Percentiles rank a stretch among this genome's conserved stretches.
Evolutionary conservation across 2,888 invertebrate species (phyloP).

Genomic region (Agonum fuliginosum): DNA sequence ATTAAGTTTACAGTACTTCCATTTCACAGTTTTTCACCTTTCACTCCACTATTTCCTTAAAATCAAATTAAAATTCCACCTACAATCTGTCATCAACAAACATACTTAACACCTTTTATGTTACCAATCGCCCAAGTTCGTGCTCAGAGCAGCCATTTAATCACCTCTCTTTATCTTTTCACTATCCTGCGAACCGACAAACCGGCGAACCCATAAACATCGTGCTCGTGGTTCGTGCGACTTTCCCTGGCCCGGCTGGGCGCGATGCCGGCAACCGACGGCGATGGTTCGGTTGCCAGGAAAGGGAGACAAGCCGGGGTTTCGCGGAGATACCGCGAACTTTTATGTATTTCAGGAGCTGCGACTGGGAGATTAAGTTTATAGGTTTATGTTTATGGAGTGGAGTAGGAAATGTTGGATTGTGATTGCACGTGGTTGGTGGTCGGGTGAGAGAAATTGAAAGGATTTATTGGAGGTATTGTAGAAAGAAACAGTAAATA

Average conservation of each 20-base stretch:
- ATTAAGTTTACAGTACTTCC: too few relatives aligned
- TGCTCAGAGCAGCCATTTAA: slow-evolving; percentile 8
- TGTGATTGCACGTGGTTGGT: background rate
- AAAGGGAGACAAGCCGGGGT: background rate
- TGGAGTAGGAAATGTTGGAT: background rate
- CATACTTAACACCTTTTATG: background rate
- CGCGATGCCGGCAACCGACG: background rate
- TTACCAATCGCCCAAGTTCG: background rate
- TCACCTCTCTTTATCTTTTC: slow-evolving; percentile 4
- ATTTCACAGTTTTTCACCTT: too few relatives aligned
- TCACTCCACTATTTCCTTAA: too few relatives aligned
- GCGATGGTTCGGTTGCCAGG: background rate
- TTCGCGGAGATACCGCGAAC: background rate
- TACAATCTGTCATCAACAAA: background rate
- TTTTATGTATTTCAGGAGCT: background rate
- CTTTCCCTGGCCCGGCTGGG: slow-evolving; percentile 32
- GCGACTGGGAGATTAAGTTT: too few relatives aligned
- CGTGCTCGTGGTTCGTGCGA: slow-evolving; percentile 25
- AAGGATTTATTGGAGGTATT: background rate
- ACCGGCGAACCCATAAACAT: slow-evolving; percentile 32
- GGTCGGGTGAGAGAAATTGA: background rate
- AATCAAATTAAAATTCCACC: background rate
- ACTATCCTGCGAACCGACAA: too few relatives aligned
- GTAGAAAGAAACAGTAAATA: too few relatives aligned
- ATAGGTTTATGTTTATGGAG: background rate